A percentile compares a stretch with the other conserved stretches of the same genome.
Evolutionary conservation across 2,113 vertebrate species (phyloP).

Genomic region (Procavia capensis): DNA sequence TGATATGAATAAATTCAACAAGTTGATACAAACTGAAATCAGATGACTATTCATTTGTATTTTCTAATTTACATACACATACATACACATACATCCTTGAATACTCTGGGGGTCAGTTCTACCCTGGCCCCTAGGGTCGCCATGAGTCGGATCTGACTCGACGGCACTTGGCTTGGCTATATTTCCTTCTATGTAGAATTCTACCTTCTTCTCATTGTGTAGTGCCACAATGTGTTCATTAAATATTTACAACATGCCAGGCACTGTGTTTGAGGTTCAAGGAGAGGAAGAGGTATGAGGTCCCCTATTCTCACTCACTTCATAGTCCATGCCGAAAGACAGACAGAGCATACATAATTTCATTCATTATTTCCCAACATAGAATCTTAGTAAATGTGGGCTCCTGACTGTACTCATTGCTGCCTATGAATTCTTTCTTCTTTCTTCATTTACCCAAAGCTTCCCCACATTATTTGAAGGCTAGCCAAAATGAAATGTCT

Average conservation of each 20-base stretch:
- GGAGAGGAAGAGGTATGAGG: not conserved
- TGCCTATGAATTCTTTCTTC: not conserved
- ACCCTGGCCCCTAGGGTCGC: no score
- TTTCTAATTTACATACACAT: not conserved
- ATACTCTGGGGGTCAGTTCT: no score
- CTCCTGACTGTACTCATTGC: not conserved
- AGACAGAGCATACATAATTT: not conserved
- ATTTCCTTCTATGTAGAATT: not conserved
- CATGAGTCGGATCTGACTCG: no score
- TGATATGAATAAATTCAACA: not conserved
- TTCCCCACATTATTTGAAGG: not conserved
- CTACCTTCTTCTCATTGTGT: not conserved
- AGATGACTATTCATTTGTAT: not conserved
- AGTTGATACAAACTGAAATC: not conserved
- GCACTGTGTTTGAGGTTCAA: not conserved
- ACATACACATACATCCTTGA: no score
- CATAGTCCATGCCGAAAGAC: not conserved
- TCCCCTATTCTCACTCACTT: not conserved
- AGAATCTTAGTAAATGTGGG: not conserved
- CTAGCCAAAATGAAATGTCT: not conserved
- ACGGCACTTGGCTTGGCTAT: no score
- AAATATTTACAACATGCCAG: not conserved
- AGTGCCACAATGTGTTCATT: not conserved
- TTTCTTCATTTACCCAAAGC: not conserved
- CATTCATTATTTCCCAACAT: not conserved